Evolutionary conservation across 1,140 invertebrate genomes (phyloP).

Genomic region (Tyrophagus putrescentiae): DNA sequence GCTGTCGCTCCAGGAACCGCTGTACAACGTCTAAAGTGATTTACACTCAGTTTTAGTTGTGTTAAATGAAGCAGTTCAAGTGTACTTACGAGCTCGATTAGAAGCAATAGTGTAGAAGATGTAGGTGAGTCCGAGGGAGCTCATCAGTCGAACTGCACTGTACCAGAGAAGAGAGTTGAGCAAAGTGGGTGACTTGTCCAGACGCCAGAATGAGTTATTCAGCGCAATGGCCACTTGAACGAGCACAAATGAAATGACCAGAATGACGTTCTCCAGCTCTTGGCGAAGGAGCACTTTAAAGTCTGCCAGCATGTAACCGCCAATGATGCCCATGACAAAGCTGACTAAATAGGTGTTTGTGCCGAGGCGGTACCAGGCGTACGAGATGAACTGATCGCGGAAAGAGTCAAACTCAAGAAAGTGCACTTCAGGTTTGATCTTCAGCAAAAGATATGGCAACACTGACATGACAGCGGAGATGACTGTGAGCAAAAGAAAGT

Average conservation of each 20-base stretch:
- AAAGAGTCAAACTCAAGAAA: constrained; percentile 11
- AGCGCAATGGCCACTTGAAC: not conserved
- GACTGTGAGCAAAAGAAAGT: not conserved
- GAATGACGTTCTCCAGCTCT: not conserved
- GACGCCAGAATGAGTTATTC: constrained; percentile 10
- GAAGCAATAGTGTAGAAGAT: constrained; percentile 12
- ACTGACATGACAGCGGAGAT: not conserved
- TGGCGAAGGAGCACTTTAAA: not conserved
- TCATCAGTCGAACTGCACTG: not conserved
- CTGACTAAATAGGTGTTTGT: not conserved
- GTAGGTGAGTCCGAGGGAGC: constrained; percentile 5
- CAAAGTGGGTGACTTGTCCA: constrained; percentile 1
- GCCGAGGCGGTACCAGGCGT: constrained; percentile 7
- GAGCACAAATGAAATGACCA: not conserved
- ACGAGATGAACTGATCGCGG: not conserved
- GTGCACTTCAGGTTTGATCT: constrained; percentile 13
- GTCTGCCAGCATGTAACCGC: constrained; percentile 12
- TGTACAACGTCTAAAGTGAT: not conserved
- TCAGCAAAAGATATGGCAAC: not conserved
- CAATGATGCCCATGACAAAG: constrained; percentile 12
- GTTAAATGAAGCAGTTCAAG: not conserved
- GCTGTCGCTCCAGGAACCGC: constrained; percentile 1
- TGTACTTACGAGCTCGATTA: constrained; percentile 8
- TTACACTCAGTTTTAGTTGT: no score
- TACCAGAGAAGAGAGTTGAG: constrained; percentile 1